These are phyloP conservation scores for Cheilosia pagana DNA, from an alignment of 2,888 invertebrate genomes.

Conservation along the genomic window DNA sequence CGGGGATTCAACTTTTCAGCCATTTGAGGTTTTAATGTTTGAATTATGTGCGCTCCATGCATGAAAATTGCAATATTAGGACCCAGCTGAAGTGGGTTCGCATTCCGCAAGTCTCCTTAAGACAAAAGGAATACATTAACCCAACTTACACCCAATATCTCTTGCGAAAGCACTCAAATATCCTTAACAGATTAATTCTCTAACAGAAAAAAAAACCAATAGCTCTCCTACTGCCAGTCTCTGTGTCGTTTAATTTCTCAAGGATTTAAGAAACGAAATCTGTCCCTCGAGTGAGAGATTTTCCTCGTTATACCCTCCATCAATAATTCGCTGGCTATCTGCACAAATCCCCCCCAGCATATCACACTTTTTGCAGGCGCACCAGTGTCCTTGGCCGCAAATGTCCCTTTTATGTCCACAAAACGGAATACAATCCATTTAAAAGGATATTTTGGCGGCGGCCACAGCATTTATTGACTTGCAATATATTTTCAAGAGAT, in stretches of 20 bases:
- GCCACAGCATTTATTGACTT: constrained; percentile 55
- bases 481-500: constrained; percentile 59
- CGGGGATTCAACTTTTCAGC: constrained; percentile 42
- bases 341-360: constrained; percentile 39
- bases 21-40: constrained; percentile 29
- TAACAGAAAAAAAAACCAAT: not conserved
- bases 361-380: constrained; percentile 53
- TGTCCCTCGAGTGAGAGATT: constrained; percentile 48
- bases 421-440: constrained; percentile 65
- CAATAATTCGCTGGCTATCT: constrained; percentile 48
- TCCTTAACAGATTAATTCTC: constrained; percentile 46
- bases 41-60: constrained; percentile 10
- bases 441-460: constrained; percentile 60
- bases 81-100: too few species aligned
- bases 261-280: constrained; percentile 56
- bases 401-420: constrained; percentile 26
- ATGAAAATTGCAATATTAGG: constrained; percentile 1
- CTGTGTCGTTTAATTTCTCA: constrained; percentile 56
- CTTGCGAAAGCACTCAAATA: constrained; percentile 29
- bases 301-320: constrained; percentile 26
- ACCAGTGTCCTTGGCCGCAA: constrained; percentile 32
- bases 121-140: constrained; percentile 10
- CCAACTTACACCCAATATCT: not conserved
- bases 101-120: not conserved
- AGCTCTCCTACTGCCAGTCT: constrained; percentile 5